These are phyloP conservation scores for Oryzias melastigma DNA, from an alignment of 2,113 vertebrate genomes.

Conservation along the genomic window DNA sequence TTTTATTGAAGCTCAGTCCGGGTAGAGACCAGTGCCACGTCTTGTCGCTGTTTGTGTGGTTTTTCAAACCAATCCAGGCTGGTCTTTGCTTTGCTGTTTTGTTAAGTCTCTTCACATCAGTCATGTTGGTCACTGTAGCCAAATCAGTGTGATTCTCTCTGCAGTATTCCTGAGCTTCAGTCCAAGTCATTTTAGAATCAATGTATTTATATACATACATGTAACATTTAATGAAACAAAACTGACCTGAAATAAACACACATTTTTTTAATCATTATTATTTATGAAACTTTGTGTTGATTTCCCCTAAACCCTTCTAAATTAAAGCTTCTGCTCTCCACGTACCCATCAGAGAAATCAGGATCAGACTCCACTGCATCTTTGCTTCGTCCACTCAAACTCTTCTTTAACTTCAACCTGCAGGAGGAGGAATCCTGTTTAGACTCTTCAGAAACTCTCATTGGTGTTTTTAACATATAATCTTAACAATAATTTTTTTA, in stretches of 20 bases:
- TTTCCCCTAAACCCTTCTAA: background rate
- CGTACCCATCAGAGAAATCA: constrained; percentile 35
- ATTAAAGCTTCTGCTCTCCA: background rate
- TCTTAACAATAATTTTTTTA: no score
- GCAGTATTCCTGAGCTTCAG: background rate
- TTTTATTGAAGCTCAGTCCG: background rate
- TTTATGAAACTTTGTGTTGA: background rate
- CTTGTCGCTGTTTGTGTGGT: accelerated
- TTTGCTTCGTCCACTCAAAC: background rate
- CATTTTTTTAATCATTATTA: background rate
- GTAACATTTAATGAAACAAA: background rate
- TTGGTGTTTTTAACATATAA: no score
- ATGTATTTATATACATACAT: constrained; percentile 24
- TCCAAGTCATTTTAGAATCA: accelerated
- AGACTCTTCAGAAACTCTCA: background rate
- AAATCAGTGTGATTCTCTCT: background rate
- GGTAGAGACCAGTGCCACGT: constrained; percentile 38
- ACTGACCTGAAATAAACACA: constrained; percentile 15
- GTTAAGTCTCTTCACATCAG: constrained; percentile 1
- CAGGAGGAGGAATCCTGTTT: background rate
- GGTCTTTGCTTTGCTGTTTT: background rate
- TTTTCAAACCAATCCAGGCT: constrained; percentile 40
- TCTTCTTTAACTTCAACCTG: background rate
- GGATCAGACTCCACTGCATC: constrained; percentile 15
- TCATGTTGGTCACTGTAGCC: constrained; percentile 19